phyloP scores from a whole-genome alignment of 2,797 vertebrate genomes.

The Cottoperca gobio region DNA sequence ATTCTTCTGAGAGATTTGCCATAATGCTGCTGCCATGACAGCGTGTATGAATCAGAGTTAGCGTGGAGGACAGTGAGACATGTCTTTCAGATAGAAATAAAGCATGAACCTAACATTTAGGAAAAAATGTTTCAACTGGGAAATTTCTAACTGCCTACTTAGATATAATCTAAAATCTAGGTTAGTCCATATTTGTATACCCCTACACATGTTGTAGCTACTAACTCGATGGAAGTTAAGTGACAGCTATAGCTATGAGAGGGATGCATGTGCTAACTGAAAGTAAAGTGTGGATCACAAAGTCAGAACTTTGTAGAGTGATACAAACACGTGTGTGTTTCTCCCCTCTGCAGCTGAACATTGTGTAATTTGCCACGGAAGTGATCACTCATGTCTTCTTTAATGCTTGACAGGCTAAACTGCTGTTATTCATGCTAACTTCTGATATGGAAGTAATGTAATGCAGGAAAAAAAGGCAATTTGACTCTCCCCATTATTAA shows the following conservation, averaged over 20 bases:
- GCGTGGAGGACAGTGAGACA: not conserved
- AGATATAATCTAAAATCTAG: not conserved
- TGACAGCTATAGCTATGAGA: not conserved
- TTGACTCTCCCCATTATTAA: slow-evolving; percentile 54
- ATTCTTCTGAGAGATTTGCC: not conserved
- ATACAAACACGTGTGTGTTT: not conserved
- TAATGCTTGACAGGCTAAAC: slow-evolving; percentile 31
- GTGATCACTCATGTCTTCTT: slow-evolving; percentile 43
- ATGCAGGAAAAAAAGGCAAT: slow-evolving; percentile 48
- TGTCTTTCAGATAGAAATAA: not conserved
- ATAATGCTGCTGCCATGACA: not conserved
- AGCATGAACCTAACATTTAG: not conserved
- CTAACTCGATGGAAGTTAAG: too few relatives aligned
- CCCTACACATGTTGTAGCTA: too few relatives aligned
- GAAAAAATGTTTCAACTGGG: not conserved
- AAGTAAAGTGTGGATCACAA: not conserved
- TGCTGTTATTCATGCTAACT: slow-evolving; percentile 50
- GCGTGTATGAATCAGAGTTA: not conserved
- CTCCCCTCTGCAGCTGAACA: not conserved
- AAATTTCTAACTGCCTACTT: not conserved
- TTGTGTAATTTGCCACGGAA: not conserved
- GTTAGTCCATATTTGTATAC: not conserved
- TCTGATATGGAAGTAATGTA: slow-evolving; percentile 58
- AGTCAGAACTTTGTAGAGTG: not conserved
- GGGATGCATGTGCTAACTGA: not conserved